Conservation (phyloP, 1,140 invertebrate species). For the Gonioctena quinquepunctata region DNA sequence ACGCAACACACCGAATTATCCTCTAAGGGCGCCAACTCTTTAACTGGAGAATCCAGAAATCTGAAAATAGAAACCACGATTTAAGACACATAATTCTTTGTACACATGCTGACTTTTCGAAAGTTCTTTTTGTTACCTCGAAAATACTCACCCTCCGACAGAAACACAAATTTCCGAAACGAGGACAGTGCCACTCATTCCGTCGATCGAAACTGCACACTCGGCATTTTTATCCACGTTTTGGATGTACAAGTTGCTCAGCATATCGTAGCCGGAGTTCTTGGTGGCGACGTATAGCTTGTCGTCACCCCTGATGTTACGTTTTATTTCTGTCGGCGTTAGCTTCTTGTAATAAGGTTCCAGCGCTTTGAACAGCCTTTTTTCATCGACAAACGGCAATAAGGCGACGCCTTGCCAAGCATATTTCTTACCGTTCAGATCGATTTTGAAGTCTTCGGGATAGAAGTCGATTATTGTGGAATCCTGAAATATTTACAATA, state of each 20-base stretch:
- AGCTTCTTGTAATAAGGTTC: conserved; percentile 78
- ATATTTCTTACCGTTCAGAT: conserved; percentile 99
- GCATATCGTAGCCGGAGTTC: conserved; percentile 70
- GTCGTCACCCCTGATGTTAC: conserved; percentile 77
- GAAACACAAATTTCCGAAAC: conserved; percentile 70
- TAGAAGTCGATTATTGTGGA: conserved; percentile 99
- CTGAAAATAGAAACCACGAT: conserved; percentile 54
- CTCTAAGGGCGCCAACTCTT: conserved; percentile 63
- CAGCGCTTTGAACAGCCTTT: conserved; percentile 85
- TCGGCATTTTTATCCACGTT: conserved; percentile 59
- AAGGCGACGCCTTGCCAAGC: conserved; percentile 99
- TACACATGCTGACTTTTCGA: no score
- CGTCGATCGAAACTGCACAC: conserved; percentile 64
- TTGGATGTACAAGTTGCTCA: conserved; percentile 71
- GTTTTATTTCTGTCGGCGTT: conserved; percentile 78
- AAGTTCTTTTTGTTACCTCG: no score
- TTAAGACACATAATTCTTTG: no score
- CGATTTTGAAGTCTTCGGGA: conserved; percentile 97
- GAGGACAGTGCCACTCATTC: conserved; percentile 75
- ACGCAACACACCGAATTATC: conserved; percentile 70
- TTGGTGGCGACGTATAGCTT: conserved; percentile 74
- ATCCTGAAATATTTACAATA: no score
- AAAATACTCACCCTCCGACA: conserved; percentile 64
- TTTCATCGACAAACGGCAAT: conserved; percentile 97
- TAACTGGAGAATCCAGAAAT: conserved; percentile 71